Evolutionary conservation across 2,113 vertebrate genomes (phyloP), one percentile per base, ranked within the genome.

Genomic region (Psammodynastes pulverulentus): DNA sequence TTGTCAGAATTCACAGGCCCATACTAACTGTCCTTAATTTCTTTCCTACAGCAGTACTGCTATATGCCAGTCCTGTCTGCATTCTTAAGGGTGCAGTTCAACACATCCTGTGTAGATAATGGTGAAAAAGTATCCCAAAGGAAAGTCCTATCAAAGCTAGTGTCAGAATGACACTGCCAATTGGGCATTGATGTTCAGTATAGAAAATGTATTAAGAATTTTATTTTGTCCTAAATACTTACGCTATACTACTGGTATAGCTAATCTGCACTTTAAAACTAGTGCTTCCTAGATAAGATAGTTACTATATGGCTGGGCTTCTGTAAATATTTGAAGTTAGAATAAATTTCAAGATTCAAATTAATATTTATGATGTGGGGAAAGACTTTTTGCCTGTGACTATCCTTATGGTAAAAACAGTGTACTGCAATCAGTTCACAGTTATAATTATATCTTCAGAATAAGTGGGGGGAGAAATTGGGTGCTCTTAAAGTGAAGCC

Each of bases 21-120:
- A 99, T 99, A 99, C 99, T 99, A 99, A 99, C 99, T 99, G 99
- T 99, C 98, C 99, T 99, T 99, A 99, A 99, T 99, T 99, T 99
- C 99, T 99, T 99, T 99, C 99, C 99, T 99, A 99, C 99, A 99
- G 99, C 99, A 99, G 99, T 99, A 99, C 99, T 99, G 99, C 99
- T 99, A 98, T 99, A 98, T 99, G 99, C 99, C 99, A 99, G 99
- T 99, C 99, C 99, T 99, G 99, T 99, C 99, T 99, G 99, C 99
- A 98, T 98, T 99, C 99, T 99, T 99, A 99, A 99, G 99, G 99
- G 99, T 98, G 99, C 98, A 99, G 99, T 99, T 99, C 99, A 99
- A 99, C 99, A 99, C 99, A 98, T 99, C 99, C 99, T 99, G 99
- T 99, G 99, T 99, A 99, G 99, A 98, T 99, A 99, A 99, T 99